Base-by-base conservation (phyloP, 2,797 vertebrate genomes). In the Corythornis leucogaster region DNA sequence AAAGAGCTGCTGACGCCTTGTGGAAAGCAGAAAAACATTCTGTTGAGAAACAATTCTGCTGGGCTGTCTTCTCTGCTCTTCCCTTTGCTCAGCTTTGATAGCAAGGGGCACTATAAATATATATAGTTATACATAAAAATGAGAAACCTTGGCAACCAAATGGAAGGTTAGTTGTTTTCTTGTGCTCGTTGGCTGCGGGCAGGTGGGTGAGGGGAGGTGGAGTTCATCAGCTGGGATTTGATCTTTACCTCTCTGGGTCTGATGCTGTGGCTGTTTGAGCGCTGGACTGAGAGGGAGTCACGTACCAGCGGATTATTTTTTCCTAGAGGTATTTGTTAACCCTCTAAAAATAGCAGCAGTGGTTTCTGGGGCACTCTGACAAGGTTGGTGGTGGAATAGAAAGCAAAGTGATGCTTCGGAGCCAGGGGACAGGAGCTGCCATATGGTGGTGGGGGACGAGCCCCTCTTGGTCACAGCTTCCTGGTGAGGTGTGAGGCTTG, bases 91-190 rank as follows among this genome's bases (percentile, higher is more conserved):
- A 2, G 64, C 85, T 75, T 42, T 81, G 78, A 70, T 92, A 84
- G 92, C 80, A 82, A 91, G 87, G 91, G 93, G 85, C 94, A 94
- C 85, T 92, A 89, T 95, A 96, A 96, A 95, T 93, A 94, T 33
- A 93, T 25, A 63, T 26, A 53, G 91, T 80, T 87, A 93, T 83
- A 92, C 93, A 93, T 91, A 76, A 93, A 93, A 93, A 90, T 68
- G 89, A 85, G 95, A 92, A 96, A 80, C 92, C 94, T 91, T 96
- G 93, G 94, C 92, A 96, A 92, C 93, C 85, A 74, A 58, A 70
- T 7, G 21, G 68, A 66, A 69, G 79, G 88, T 85, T 84, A 66
- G 67, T 67, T 89, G 84, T 86, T 76, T 73, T 42, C 76, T 69
- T 10, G 0, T 76, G 75, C 42, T 83, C 40, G 3, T 18, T 58